Evolutionary conservation across 2,113 vertebrate species (phyloP).

Genomic region (Athene noctua): DNA sequence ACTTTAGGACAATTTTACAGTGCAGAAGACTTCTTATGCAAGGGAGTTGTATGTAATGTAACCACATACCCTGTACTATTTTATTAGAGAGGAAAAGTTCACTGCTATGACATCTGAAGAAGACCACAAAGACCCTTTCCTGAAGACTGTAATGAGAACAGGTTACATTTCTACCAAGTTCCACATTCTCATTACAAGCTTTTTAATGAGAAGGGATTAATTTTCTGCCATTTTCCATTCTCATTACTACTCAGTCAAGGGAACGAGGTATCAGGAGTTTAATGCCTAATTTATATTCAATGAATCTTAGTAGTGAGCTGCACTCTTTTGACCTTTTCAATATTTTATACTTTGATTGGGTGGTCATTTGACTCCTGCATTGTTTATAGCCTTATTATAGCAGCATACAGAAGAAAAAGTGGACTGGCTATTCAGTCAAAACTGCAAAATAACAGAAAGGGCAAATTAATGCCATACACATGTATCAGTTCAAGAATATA

Average conservation of each 20-base stretch:
- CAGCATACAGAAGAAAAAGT: background rate
- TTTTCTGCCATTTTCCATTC: conserved; percentile 68
- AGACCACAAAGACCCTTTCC: conserved; percentile 17
- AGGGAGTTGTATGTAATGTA: background rate
- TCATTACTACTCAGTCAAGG: conserved; percentile 60
- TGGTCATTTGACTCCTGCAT: conserved; percentile 40
- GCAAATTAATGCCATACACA: background rate
- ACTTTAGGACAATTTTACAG: background rate
- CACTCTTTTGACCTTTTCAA: conserved; percentile 60
- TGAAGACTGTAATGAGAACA: conserved; percentile 20
- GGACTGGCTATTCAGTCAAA: background rate
- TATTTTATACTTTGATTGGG: conserved; percentile 58
- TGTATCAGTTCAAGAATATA: background rate
- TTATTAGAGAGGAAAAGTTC: background rate
- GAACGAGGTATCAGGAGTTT: conserved; percentile 42
- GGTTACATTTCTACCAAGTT: conserved; percentile 37
- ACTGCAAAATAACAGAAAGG: background rate
- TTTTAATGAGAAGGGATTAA: conserved; percentile 67
- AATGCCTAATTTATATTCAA: conserved; percentile 71
- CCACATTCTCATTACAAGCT: conserved; percentile 55
- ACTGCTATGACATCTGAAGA: background rate
- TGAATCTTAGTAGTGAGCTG: conserved; percentile 29
- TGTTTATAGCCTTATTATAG: conserved; percentile 47
- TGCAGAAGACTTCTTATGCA: background rate
- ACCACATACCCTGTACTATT: background rate